Base-by-base conservation (phyloP, 2,797 vertebrate genomes). In the Periparus ater region DNA sequence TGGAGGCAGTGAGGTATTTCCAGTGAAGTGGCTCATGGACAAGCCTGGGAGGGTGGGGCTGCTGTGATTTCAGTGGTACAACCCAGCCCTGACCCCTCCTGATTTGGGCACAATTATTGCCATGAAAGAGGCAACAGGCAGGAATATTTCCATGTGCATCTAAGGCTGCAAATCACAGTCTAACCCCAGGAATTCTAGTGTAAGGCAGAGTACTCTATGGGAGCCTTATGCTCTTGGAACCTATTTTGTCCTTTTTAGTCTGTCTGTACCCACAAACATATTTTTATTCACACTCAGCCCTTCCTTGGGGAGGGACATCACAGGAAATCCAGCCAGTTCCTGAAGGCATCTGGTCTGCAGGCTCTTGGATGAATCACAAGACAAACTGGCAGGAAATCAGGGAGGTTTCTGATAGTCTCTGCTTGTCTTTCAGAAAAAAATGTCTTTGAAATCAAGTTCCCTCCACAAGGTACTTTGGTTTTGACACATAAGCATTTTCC, bases 401-500 rank as follows among this genome's bases (percentile, higher is more conserved):
- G 63, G 51, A 53, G 29, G 22, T 54, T 85, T 79, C 74, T 38
- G n/a, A n/a, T 54, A 67, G 42, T 34, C 45, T 47, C 71, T 80
- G 42, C 50, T 80, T 50, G 17, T 23, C 42, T 71, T 83, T 79
- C 88, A 87, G 74, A 66, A 58, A 74, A 55, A 53, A 42, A 77
- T 53, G 27, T 65, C 83, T 94, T 91, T 90, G 77, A 76, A 94
- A 85, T 70, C 80, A 44, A 57, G 72, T 82, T 93, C 63, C 50
- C 65, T 94, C 53, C 61, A 87, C 3, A 2, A 95, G 72, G 48
- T 67, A 54, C 78, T 91, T 77, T 16, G 84, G 38, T 87, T 95
- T 89, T 91, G 91, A 93, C 71, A 67, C 1, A 14, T 95, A 94
- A 95, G 93, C 92, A 61, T 92, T 95, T 97, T 91, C 54, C 54